Percentiles rank a stretch among this genome's conserved stretches.
phyloP scores from a whole-genome alignment of 2,113 vertebrate genomes.

The Tauraco erythrolophus region DNA sequence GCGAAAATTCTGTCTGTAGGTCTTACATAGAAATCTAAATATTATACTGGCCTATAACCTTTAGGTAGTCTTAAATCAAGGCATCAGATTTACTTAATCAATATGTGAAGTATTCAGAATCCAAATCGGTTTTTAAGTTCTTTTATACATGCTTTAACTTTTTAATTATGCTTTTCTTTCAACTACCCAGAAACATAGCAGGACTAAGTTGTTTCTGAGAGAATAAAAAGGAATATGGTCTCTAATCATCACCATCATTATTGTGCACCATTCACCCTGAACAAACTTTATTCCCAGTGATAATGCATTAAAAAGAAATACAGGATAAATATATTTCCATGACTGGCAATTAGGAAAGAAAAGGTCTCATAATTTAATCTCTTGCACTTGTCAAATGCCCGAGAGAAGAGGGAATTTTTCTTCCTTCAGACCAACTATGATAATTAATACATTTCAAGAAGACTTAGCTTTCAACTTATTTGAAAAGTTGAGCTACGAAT shows the following conservation, averaged over 20 bases:
- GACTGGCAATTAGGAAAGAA: neutral
- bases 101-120: neutral
- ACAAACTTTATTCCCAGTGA: neutral
- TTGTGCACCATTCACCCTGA: neutral
- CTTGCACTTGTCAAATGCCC: neutral
- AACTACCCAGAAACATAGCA: neutral
- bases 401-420: neutral
- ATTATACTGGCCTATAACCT: neutral
- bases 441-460: neutral
- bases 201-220: neutral
- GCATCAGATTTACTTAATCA: neutral
- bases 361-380: neutral
- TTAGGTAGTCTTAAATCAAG: neutral
- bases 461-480: neutral
- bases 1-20: neutral
- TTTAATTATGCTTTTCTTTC: neutral
- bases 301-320: neutral
- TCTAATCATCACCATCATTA: neutral
- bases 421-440: neutral
- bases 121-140: neutral
- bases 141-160: neutral
- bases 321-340: neutral
- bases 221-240: neutral
- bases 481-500: neutral
- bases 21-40: neutral